Percentiles rank a stretch among this genome's conserved stretches.
Evolutionary conservation across 2,797 vertebrate genomes (phyloP).

Genomic region (Acanthurus leucopareius): DNA sequence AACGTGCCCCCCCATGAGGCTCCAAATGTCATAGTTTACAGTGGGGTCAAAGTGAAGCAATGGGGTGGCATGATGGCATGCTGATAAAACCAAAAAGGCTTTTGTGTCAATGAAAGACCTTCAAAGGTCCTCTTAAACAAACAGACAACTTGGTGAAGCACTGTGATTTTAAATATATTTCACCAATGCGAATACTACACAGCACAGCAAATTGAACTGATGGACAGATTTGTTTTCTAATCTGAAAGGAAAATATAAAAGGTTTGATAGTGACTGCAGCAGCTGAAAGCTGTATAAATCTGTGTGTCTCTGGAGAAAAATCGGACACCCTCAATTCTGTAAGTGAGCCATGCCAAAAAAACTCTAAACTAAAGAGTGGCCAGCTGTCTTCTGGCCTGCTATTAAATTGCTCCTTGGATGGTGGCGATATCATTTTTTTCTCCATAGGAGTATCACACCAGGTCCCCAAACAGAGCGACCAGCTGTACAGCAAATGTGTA

Average conservation of each 20-base stretch:
- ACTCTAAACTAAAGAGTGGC: slow-evolving; percentile 90
- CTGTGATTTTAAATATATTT: slow-evolving; percentile 50
- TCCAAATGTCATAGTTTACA: slow-evolving; percentile 88
- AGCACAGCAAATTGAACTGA: slow-evolving; percentile 41
- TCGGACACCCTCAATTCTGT: slow-evolving; percentile 87
- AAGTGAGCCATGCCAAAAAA: slow-evolving; percentile 88
- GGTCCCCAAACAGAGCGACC: slow-evolving; percentile 96
- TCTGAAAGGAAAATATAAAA: slow-evolving; percentile 72
- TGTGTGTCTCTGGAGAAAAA: slow-evolving; percentile 86
- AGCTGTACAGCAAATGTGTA: slow-evolving; percentile 97
- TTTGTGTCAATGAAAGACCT: slow-evolving; percentile 87
- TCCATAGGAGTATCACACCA: slow-evolving; percentile 95
- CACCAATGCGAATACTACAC: slow-evolving; percentile 31
- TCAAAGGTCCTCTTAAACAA: slow-evolving; percentile 75
- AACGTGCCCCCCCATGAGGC: slow-evolving; percentile 80
- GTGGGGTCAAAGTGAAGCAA: slow-evolving; percentile 86
- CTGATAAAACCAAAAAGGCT: slow-evolving; percentile 84
- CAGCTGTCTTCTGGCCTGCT: slow-evolving; percentile 90
- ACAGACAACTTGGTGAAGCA: slow-evolving; percentile 54
- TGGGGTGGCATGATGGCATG: slow-evolving; percentile 82
- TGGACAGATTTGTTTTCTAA: slow-evolving; percentile 55
- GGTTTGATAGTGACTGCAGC: slow-evolving; percentile 81
- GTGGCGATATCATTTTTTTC: slow-evolving; percentile 90
- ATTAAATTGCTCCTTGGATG: slow-evolving; percentile 90
- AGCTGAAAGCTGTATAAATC: slow-evolving; percentile 87